Evolutionary conservation across 2,888 invertebrate genomes (phyloP).

Genomic region (Siphlonurus alternatus): DNA sequence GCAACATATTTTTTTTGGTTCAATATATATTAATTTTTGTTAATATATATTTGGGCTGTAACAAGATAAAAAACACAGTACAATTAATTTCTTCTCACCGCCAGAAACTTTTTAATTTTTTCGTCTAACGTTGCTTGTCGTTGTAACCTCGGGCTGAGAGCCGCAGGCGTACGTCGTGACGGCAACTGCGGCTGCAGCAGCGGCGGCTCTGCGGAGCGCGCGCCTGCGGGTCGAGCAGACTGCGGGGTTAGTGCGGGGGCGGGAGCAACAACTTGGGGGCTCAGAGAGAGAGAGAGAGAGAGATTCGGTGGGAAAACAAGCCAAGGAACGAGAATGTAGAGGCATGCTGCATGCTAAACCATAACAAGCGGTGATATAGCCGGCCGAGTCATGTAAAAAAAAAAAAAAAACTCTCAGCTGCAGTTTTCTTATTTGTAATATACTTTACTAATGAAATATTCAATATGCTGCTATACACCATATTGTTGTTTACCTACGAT

Average conservation of each 20-base stretch:
- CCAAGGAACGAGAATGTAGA: background rate
- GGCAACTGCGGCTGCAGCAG: conserved; percentile 18
- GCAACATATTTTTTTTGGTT: background rate
- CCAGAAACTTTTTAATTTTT: conserved; percentile 86
- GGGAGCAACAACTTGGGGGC: conserved; percentile 1
- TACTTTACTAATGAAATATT: too few relatives aligned
- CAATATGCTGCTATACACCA: too few relatives aligned
- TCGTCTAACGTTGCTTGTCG: conserved; percentile 78
- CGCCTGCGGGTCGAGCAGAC: conserved; percentile 28
- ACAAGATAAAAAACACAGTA: background rate
- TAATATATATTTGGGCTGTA: background rate
- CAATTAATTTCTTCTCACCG: conserved; percentile 40
- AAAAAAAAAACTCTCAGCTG: too few relatives aligned
- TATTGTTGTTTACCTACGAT: too few relatives aligned
- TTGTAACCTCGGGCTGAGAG: conserved; percentile 47
- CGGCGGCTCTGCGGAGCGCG: conserved; percentile 19
- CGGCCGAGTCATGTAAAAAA: too few relatives aligned
- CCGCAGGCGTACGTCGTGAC: conserved; percentile 13
- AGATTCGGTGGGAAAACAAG: background rate
- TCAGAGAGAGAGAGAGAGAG: too few relatives aligned
- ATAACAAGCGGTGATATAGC: too few relatives aligned
- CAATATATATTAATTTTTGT: background rate
- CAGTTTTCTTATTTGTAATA: too few relatives aligned
- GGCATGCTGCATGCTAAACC: background rate
- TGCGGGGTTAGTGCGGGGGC: conserved; percentile 14